Conservation (phyloP, 2,888 invertebrate genomes). For the Nezara viridula region DNA sequence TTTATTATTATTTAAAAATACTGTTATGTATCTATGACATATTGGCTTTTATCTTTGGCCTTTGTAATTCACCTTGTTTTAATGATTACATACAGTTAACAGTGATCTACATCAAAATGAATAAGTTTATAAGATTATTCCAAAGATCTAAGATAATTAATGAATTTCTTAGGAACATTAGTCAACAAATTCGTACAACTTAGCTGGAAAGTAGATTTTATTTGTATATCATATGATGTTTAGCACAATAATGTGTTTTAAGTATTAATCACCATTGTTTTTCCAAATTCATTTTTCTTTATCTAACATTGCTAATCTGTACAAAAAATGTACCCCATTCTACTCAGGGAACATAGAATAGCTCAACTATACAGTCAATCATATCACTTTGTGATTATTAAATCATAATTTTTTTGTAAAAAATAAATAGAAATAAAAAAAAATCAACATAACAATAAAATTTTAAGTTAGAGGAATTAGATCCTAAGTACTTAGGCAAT, state of each 20-base stretch:
- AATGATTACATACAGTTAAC: not conserved
- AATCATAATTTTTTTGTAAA: not conserved
- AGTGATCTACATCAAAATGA: not conserved
- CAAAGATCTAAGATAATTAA: not conserved
- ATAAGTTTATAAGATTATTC: not conserved
- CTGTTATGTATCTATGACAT: slow-evolving; percentile 30
- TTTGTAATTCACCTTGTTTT: slow-evolving; percentile 5
- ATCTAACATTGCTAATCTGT: not conserved
- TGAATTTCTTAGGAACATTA: slow-evolving; percentile 17
- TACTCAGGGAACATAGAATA: not conserved
- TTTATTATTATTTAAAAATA: slow-evolving; percentile 20
- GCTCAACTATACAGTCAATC: not conserved
- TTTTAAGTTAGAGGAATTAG: slow-evolving; percentile 3
- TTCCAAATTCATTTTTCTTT: not conserved
- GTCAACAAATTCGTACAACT: not conserved
- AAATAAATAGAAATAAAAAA: slow-evolving; percentile 17
- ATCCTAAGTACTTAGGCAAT: slow-evolving; percentile 31
- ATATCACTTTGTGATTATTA: slow-evolving; percentile 19
- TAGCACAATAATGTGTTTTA: not conserved
- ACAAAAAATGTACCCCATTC: not conserved
- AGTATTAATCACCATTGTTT: not conserved
- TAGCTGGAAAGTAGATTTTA: not conserved
- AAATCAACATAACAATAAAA: slow-evolving; percentile 31
- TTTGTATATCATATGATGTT: not conserved
- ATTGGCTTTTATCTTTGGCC: slow-evolving; percentile 46